Percentiles rank a stretch among this genome's conserved stretches.
Evolutionary conservation across 2,797 vertebrate genomes (phyloP).

Genomic region (Cynopterus sphinx): DNA sequence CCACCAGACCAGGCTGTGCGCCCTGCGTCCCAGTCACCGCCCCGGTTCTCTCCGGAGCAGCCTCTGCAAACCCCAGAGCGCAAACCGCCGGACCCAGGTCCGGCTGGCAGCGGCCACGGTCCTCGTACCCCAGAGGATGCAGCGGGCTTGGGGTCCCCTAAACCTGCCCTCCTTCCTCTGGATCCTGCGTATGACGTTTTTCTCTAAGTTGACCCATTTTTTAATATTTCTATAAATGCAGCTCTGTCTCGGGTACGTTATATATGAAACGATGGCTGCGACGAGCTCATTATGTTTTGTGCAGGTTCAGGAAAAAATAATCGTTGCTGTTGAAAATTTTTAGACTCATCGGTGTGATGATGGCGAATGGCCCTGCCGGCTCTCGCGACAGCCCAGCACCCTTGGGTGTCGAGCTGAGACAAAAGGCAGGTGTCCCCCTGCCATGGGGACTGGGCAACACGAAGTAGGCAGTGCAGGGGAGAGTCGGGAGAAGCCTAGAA

Average conservation of each 20-base stretch:
- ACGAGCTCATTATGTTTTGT: neutral
- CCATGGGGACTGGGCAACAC: accelerated
- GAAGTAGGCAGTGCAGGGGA: accelerated
- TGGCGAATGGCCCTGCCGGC: neutral
- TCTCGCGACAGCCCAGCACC: accelerated
- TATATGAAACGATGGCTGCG: neutral
- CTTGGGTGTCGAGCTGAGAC: accelerated
- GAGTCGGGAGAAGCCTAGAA: neutral
- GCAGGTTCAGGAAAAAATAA: neutral
- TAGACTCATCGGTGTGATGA: neutral
- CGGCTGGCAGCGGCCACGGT: accelerated
- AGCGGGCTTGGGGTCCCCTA: accelerated
- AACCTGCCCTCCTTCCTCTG: neutral
- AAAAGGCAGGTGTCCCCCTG: accelerated
- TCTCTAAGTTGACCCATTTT: neutral
- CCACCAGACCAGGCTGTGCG: neutral
- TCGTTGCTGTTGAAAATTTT: neutral
- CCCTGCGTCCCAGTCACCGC: too few species aligned
- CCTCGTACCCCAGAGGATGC: neutral
- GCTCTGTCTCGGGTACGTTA: neutral
- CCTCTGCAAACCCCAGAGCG: neutral
- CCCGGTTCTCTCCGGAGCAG: neutral
- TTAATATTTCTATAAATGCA: neutral
- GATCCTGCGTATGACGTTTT: too few species aligned
- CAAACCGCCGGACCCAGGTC: neutral